A percentile compares a stretch with the other conserved stretches of the same genome.
Evolutionary conservation across 2,888 invertebrate species (phyloP).

Genomic region (Drosophila dives): DNA sequence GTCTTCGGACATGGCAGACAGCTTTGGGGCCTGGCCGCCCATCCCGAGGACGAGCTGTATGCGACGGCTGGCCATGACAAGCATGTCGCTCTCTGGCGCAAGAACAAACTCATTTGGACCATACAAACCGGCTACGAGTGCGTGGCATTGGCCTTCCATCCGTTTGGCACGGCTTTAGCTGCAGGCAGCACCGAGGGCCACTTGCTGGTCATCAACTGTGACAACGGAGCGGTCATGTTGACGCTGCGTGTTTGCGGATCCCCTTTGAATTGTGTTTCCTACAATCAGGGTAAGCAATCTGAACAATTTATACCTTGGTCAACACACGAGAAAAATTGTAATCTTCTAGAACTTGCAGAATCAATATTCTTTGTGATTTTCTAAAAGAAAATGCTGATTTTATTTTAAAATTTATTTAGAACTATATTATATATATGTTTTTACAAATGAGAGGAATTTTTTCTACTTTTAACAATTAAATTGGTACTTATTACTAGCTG

Average conservation of each 20-base stretch:
- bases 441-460: neutral
- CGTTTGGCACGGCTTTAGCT: constrained; percentile 93
- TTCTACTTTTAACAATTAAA: neutral
- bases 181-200: constrained; percentile 96
- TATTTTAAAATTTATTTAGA: neutral
- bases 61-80: constrained; percentile 97
- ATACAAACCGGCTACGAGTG: constrained; percentile 96
- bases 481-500: neutral
- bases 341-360: neutral
- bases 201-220: constrained; percentile 93
- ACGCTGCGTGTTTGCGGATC: constrained; percentile 95
- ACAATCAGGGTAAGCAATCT: constrained; percentile 90
- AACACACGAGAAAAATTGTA: neutral
- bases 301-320: neutral
- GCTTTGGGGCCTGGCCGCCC: constrained; percentile 94
- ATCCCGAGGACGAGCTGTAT: constrained; percentile 95
- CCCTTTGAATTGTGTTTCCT: constrained; percentile 93
- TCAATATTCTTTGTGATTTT: neutral
- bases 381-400: neutral
- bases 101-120: constrained; percentile 94
- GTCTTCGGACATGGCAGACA: constrained; percentile 95
- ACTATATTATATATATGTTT: neutral
- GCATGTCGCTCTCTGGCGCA: constrained; percentile 95
- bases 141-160: constrained; percentile 94
- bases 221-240: constrained; percentile 93